Conservation (phyloP, 2,113 vertebrate species). For the Oceanodroma tethys region DNA sequence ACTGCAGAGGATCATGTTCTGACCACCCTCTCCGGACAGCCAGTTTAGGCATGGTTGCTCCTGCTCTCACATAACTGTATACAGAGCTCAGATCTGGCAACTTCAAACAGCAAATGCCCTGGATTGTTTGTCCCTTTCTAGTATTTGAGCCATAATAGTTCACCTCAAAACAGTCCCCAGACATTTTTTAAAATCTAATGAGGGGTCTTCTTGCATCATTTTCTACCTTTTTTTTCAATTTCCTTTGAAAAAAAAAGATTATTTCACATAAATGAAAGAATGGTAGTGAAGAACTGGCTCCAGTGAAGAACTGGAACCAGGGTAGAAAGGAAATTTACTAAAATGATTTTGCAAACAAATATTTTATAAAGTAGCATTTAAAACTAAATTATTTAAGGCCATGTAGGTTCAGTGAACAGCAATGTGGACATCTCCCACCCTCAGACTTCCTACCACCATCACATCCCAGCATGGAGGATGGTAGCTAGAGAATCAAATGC, state of each 20-base stretch:
- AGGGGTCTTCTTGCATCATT: background rate
- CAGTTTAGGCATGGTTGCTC: background rate
- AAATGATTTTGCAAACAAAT: background rate
- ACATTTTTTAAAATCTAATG: background rate
- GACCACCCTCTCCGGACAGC: background rate
- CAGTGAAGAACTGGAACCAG: background rate
- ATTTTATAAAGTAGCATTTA: background rate
- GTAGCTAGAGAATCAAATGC: background rate
- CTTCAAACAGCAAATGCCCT: background rate
- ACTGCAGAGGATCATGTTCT: background rate
- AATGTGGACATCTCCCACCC: background rate
- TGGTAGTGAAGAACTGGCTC: background rate
- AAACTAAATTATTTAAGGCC: background rate
- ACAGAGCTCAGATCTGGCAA: background rate
- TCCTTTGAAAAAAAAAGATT: background rate
- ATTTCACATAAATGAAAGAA: background rate
- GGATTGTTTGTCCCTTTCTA: background rate
- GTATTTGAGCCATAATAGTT: background rate
- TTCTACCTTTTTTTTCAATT: background rate
- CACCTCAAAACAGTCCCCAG: background rate
- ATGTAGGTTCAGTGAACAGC: background rate
- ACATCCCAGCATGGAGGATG: background rate
- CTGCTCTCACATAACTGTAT: background rate
- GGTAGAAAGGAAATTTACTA: background rate
- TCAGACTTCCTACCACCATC: background rate